Evolutionary conservation across 2,797 vertebrate species (phyloP), one percentile per base, ranked within the genome.

Genomic region (Pampus argenteus): DNA sequence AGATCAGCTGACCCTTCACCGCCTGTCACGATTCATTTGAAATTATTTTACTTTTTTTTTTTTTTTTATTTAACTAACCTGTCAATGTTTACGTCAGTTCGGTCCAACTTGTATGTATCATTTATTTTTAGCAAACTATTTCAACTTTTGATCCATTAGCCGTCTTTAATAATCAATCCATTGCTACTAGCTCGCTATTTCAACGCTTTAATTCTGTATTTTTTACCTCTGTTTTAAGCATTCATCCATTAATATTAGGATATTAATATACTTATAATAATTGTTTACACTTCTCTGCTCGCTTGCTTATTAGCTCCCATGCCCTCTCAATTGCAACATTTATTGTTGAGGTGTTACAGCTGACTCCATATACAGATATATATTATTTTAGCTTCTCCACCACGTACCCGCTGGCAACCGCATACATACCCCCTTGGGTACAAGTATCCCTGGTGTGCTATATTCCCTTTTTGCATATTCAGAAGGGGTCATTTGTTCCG

Each of bases 401-500:
- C 44, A 51, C n/a, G 20, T 22, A 22, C 23, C 70, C 36, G 50
- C 26, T 49, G 65, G 11, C 36, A 47, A 28, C 48, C 44, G 55
- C 62, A 62, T 10, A 44, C 47, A 29, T 23, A 61, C 22, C 52
- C 49, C 45, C 42, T 18, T 10, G 17, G 38, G 34, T 47, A n/a
- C 8, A 17, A 50, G 59, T 23, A 23, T 10, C 5, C 23, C n/a
- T 48, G 31, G 22, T 64, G 26, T 25, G 22, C 55, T 9, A 38
- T 17, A 20, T 29, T 59, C 15, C 52, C 13, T 51, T 22, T 45
- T 54, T 66, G 34, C 20, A 23, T 59, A 64, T 57, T 59, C 42
- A 68, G 50, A 65, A 65, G 26, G 34, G 56, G 40, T 38, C 61
- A 26, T 77, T 70, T 72, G 57, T 72, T 69, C 54, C 10, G 58